These are phyloP conservation scores for Hartigia nigra DNA, from an alignment of 2,888 invertebrate genomes.

Conservation along the genomic window DNA sequence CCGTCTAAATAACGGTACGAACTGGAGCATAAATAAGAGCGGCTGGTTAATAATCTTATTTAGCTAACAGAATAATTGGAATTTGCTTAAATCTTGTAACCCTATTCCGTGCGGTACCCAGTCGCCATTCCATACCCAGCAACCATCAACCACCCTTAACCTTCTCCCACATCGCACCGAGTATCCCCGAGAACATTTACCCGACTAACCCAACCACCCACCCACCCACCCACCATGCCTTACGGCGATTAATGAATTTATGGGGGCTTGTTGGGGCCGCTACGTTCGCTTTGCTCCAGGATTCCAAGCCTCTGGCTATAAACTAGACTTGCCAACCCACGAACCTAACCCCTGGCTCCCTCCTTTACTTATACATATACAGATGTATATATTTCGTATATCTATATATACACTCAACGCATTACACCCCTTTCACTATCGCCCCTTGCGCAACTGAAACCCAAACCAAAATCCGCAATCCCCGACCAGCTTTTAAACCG, in stretches of 20 bases:
- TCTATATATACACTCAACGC: slow-evolving; percentile 11
- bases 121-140: slow-evolving; percentile 7
- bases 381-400: not conserved
- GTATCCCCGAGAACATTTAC: not conserved
- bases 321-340: slow-evolving; percentile 55
- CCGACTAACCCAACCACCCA: not conserved
- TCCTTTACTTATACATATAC: not conserved
- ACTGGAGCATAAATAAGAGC: slow-evolving; percentile 54
- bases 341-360: slow-evolving; percentile 48
- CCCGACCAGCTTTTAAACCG: slow-evolving; percentile 38
- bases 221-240: slow-evolving; percentile 28
- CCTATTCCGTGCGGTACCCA: slow-evolving; percentile 36
- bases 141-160: not conserved
- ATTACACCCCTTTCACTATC: slow-evolving; percentile 21
- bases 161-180: not conserved
- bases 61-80: slow-evolving; percentile 57
- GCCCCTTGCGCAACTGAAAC: slow-evolving; percentile 16
- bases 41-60: slow-evolving; percentile 59
- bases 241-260: slow-evolving; percentile 59
- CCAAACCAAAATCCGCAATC: slow-evolving; percentile 24
- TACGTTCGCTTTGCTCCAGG: slow-evolving; percentile 50
- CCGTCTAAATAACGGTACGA: slow-evolving; percentile 43
- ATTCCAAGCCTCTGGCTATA: slow-evolving; percentile 53
- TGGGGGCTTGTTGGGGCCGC: slow-evolving; percentile 51
- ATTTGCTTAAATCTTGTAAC: slow-evolving; percentile 57